Evolutionary conservation across 1,140 invertebrate genomes (phyloP), one percentile per base, ranked within the genome.

Genomic region (Drosophila obscura): DNA sequence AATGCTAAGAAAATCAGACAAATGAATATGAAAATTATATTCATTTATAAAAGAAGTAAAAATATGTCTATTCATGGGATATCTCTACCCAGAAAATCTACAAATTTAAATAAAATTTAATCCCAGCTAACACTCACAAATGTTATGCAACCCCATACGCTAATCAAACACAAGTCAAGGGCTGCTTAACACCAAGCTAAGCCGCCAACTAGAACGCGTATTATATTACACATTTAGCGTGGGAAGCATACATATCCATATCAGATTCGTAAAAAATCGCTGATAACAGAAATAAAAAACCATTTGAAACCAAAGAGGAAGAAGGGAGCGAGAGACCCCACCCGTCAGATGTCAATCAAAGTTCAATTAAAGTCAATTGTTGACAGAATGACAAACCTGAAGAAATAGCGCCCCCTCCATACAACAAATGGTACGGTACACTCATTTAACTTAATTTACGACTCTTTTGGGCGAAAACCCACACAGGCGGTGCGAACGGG

Each of bases 281-380:
- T 19, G 19, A 19, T 19, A 19, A 19, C 1, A 19, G 1, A 19
- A 19, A 19, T 19, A 19, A 1, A 19, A 9, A 28, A 24, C 6
- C 3, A 24, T 11, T 28, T 55, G 3, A 55, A 41, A 16, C 39
- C 8, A 44, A 43, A 44, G 19, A 15, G 35, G 31, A 35, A 7
- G 9, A 35, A 48, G 7, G n/a, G 11, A 4, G 6, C 3, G 46
- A 48, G 9, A 39, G 0, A 13, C 11, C 4, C 13, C 11, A 13
- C 31, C 43, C 11, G 35, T 13, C 35, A 39, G 35, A 39, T 57
- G 55, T 46, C 55, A 19, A 49, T 49, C 57, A 60, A 19, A 49
- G 57, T 50, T 57, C 57, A 60, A 60, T 60, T 60, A 31, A 60
- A 60, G 57, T 50, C 45, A 60, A 60, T 60, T 60, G 31, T 13